Evolutionary conservation across 2,888 invertebrate species (phyloP).

Genomic region (Polydrusus pterygomalis): DNA sequence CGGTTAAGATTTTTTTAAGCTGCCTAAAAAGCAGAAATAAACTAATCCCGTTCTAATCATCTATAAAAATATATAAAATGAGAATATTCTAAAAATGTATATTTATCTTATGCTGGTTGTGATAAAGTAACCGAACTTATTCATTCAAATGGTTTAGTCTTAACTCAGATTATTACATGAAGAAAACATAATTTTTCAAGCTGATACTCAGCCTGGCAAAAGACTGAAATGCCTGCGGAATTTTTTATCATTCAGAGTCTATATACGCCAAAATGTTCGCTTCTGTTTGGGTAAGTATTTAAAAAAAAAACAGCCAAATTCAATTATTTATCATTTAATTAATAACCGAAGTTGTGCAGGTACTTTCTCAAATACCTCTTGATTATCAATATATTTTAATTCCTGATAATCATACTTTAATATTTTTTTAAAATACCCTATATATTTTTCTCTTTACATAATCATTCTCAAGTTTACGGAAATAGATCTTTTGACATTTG

Average conservation of each 20-base stretch:
- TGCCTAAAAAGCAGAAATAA: too few species aligned
- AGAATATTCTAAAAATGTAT: background rate
- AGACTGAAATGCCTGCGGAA: slow-evolving; percentile 4
- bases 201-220: slow-evolving; percentile 17
- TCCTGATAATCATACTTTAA: background rate
- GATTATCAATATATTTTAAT: too few species aligned
- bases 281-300: too few species aligned
- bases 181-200: slow-evolving; percentile 18
- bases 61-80: too few species aligned
- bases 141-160: slow-evolving; percentile 2
- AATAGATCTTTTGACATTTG: slow-evolving; percentile 16
- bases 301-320: too few species aligned
- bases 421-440: background rate
- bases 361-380: too few species aligned
- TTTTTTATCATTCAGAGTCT: background rate
- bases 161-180: slow-evolving; percentile 15
- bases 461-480: background rate
- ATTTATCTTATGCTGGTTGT: background rate
- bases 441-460: background rate
- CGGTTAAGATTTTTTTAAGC: too few species aligned
- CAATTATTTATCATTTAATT: too few species aligned
- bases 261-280: too few species aligned
- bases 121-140: background rate
- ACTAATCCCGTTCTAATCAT: too few species aligned
- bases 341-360: too few species aligned